Percentiles rank a stretch among this genome's conserved stretches.
Conservation (phyloP, 2,888 invertebrate species). For the Nipponacmea schrenckii region DNA sequence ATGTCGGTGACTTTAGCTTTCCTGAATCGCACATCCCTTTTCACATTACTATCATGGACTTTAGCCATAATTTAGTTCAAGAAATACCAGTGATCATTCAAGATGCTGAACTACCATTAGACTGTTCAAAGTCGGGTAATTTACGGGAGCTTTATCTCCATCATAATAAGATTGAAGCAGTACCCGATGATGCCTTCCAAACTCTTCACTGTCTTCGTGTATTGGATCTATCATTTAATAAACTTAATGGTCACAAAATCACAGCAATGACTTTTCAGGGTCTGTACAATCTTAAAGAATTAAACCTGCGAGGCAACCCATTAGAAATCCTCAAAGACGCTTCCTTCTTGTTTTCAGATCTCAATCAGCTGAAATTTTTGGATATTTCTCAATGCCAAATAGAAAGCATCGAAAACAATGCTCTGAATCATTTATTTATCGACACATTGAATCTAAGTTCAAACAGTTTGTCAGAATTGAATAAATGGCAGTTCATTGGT, state of each 20-base stretch:
- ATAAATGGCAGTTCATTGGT: conserved; percentile 2
- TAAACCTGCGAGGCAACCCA: conserved; percentile 25
- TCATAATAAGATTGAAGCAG: conserved; percentile 21
- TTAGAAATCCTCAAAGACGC: conserved; percentile 13
- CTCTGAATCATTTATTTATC: conserved; percentile 4
- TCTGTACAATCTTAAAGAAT: conserved; percentile 12
- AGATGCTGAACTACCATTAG: background rate
- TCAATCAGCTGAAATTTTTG: background rate
- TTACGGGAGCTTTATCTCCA: conserved; percentile 19
- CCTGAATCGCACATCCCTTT: background rate
- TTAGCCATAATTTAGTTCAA: background rate
- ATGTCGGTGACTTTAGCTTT: background rate
- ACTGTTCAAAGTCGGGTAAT: background rate
- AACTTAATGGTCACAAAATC: conserved; percentile 15
- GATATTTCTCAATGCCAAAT: conserved; percentile 15
- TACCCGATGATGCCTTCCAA: conserved; percentile 19
- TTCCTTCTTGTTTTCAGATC: background rate
- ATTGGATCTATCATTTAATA: conserved; percentile 25
- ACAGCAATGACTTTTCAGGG: conserved; percentile 9
- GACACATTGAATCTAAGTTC: conserved; percentile 14
- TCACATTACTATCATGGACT: background rate
- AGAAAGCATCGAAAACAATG: conserved; percentile 7
- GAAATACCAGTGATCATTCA: background rate
- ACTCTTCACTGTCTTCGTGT: conserved; percentile 20
- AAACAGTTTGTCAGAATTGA: conserved; percentile 9